Evolutionary conservation across 2,888 invertebrate genomes (phyloP).

Genomic region (Agonopterix alstromeriana): DNA sequence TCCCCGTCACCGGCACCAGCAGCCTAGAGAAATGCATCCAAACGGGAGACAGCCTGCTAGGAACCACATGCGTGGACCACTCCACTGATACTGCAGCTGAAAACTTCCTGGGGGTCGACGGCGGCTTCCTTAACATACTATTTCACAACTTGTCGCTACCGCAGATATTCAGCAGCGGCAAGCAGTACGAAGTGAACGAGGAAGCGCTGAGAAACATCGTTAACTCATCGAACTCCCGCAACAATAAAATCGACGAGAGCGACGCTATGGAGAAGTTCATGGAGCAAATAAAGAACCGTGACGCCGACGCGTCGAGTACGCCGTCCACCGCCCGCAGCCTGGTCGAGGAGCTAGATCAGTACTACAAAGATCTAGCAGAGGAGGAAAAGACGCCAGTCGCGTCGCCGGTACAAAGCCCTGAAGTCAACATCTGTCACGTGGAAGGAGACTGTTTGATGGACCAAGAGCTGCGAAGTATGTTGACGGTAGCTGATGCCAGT

Average conservation of each 20-base stretch:
- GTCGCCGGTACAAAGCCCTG: slow-evolving; percentile 3
- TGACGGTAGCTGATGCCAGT: background rate
- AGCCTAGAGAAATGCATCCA: slow-evolving; percentile 59
- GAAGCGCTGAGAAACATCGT: slow-evolving; percentile 58
- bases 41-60: slow-evolving; percentile 39
- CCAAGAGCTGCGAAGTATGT: too few relatives aligned
- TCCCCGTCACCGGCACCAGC: slow-evolving; percentile 8
- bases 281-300: slow-evolving; percentile 44
- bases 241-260: slow-evolving; percentile 26
- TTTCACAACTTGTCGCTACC: slow-evolving; percentile 56
- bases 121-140: slow-evolving; percentile 60
- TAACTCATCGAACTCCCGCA: slow-evolving; percentile 37
- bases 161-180: slow-evolving; percentile 57
- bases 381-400: slow-evolving; percentile 25
- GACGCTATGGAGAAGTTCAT: slow-evolving; percentile 44
- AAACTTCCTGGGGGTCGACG: slow-evolving; percentile 56
- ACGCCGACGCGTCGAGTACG: slow-evolving; percentile 39
- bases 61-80: slow-evolving; percentile 16
- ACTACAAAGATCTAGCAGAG: slow-evolving; percentile 46
- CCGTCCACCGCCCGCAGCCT: slow-evolving; percentile 65
- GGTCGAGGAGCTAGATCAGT: slow-evolving; percentile 61
- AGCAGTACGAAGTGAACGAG: slow-evolving; percentile 66
- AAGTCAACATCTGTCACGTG: too few relatives aligned
- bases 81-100: slow-evolving; percentile 41
- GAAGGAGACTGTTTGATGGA: too few relatives aligned